Base-by-base conservation (phyloP, 1,140 invertebrate genomes). In the Colletes latitarsis region DNA sequence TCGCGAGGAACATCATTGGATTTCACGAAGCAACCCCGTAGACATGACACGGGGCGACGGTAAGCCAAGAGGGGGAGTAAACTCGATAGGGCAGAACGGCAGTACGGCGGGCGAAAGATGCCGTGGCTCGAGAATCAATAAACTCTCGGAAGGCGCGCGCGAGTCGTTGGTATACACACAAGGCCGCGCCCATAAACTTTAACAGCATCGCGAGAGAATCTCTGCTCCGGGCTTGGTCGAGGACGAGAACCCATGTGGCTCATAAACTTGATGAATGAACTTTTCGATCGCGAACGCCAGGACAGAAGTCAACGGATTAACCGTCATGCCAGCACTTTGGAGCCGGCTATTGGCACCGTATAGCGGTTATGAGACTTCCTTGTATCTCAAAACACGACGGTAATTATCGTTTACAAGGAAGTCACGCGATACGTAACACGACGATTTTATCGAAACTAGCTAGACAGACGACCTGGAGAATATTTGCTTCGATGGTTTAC, bases 141-240 rank as follows among this genome's bases (percentile, higher is more conserved):
- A 92, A 92, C 92, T 89, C 88, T 90, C 88, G 86, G 86, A 85
- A 82, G 82, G 75, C 73, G 87, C 81, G 81, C 58, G 81, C 88
- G 83, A 85, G 83, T 84, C 82, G 81, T 78, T 88, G 80, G 88
- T 86, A 88, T 86, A 88, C 88, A 87, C 73, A 86, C 82, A 81
- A 89, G 89, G 89, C 90, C 91, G 91, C 91, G 89, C 91, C 91
- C 92, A 91, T 92, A 92, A 93, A 92, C 82, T 91, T 92, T 91
- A 91, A 92, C 90, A 84, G 88, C 87, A 87, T 88, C 88, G 83
- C 90, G 17, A 12, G 15, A 85, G 88, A 92, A 93, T 92, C 86
- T 89, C 82, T 70, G 82, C 83, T 46, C 53, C 52, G 82, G 58
- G 62, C 53, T 21, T 21, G 19, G 8, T 57, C 41, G 43, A 12